Conservation (phyloP, 2,888 invertebrate genomes). For the Encarsia formosa region DNA sequence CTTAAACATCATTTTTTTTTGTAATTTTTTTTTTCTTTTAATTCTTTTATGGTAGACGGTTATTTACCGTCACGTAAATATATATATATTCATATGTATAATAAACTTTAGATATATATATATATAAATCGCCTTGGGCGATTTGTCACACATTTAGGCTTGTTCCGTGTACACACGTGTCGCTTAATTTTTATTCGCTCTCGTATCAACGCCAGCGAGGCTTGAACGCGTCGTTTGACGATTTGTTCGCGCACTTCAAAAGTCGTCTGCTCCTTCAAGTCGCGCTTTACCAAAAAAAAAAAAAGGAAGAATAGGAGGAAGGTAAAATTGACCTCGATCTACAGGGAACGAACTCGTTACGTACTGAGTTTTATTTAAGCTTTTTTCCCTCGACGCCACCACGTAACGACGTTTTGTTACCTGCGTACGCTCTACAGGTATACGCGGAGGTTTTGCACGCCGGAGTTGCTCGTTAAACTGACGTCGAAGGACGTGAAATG, state of each 20-base stretch:
- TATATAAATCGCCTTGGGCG: conserved; percentile 22
- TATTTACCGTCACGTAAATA: not conserved
- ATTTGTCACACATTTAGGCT: conserved; percentile 22
- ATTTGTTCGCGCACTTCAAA: not conserved
- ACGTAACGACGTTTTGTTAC: too few species aligned
- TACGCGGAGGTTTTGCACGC: not conserved
- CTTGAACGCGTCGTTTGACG: not conserved
- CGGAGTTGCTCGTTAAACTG: conserved; percentile 16
- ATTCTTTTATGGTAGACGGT: conserved; percentile 1
- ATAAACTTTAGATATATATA: conserved; percentile 11
- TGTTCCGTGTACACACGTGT: conserved; percentile 13
- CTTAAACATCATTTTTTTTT: not conserved
- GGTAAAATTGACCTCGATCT: too few species aligned
- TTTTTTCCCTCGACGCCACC: too few species aligned
- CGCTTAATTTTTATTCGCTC: not conserved
- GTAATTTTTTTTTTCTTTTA: not conserved
- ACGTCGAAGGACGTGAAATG: conserved; percentile 13
- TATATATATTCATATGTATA: conserved; percentile 5
- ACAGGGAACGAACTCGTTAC: too few species aligned
- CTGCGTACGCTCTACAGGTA: not conserved
- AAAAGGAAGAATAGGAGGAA: too few species aligned
- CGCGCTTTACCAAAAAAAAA: too few species aligned
- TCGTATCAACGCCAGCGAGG: not conserved
- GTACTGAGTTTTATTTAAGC: too few species aligned
- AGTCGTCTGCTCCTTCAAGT: too few species aligned